Evolutionary conservation across 1,140 invertebrate genomes (phyloP).

Genomic region (Apocrypta bakeri): DNA sequence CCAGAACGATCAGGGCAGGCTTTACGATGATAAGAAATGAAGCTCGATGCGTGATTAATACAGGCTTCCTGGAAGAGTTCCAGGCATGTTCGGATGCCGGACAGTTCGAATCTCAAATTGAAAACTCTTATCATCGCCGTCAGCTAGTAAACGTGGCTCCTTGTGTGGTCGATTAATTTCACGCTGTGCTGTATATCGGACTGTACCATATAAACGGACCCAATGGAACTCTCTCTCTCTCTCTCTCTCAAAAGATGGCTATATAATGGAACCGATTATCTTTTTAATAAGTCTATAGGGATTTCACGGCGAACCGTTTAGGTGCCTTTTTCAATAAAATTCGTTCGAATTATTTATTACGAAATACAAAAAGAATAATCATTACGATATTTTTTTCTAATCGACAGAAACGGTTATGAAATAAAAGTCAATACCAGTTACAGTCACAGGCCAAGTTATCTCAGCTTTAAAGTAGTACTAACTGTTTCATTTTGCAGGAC

Average conservation of each 20-base stretch:
- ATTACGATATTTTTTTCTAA: neutral
- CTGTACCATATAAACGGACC: no score
- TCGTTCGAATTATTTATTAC: neutral
- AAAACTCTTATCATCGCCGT: constrained; percentile 8
- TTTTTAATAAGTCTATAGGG: neutral
- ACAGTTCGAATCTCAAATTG: constrained; percentile 18
- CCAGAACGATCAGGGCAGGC: no score
- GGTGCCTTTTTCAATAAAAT: neutral
- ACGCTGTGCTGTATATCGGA: neutral
- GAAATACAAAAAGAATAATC: neutral
- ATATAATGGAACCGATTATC: neutral
- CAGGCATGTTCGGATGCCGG: neutral
- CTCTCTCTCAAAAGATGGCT: neutral
- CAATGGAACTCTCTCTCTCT: neutral
- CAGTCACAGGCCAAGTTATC: no score
- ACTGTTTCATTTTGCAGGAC: no score
- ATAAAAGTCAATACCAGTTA: no score
- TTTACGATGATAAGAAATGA: neutral
- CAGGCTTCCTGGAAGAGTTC: neutral
- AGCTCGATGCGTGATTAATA: constrained; percentile 12
- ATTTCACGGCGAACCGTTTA: neutral
- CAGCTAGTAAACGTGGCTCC: neutral
- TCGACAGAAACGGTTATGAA: neutral
- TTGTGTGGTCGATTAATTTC: constrained; percentile 30
- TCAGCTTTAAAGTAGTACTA: no score